phyloP scores from a whole-genome alignment of 2,888 invertebrate species.

The Chloromyia formosa region DNA sequence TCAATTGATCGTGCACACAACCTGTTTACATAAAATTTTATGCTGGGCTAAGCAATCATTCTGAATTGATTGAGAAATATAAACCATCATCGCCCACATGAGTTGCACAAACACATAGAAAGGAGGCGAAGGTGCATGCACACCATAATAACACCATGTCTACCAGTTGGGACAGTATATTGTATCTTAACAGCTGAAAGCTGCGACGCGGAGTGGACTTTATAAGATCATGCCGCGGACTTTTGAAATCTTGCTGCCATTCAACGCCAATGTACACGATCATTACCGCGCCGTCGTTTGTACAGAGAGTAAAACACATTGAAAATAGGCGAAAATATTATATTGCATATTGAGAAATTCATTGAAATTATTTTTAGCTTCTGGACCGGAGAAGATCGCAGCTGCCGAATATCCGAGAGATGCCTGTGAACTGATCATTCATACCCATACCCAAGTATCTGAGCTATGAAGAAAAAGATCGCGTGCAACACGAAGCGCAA shows the following conservation, averaged over 20 bases:
- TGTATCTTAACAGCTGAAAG: neutral
- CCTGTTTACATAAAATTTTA: slow-evolving; percentile 40
- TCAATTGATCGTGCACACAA: slow-evolving; percentile 38
- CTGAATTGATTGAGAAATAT: slow-evolving; percentile 36
- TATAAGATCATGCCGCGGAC: neutral
- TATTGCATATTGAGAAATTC: slow-evolving; percentile 14
- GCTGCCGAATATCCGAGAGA: neutral
- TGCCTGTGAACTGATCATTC: neutral
- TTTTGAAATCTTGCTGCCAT: neutral
- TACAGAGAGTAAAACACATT: neutral
- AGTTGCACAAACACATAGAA: neutral
- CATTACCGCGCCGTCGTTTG: neutral
- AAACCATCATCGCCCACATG: slow-evolving; percentile 34
- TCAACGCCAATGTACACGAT: slow-evolving; percentile 22
- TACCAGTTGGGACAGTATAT: neutral
- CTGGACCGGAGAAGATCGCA: neutral
- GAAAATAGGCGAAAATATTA: neutral
- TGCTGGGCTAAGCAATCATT: slow-evolving; percentile 30
- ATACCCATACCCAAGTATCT: neutral
- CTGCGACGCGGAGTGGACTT: neutral
- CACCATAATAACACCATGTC: neutral
- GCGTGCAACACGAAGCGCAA: neutral
- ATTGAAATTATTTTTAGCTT: slow-evolving; percentile 34
- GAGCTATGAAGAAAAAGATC: neutral
- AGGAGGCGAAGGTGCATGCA: neutral